Evolutionary conservation across 2,797 vertebrate genomes (phyloP).

Genomic region (Lepilemur ruficaudatus): DNA sequence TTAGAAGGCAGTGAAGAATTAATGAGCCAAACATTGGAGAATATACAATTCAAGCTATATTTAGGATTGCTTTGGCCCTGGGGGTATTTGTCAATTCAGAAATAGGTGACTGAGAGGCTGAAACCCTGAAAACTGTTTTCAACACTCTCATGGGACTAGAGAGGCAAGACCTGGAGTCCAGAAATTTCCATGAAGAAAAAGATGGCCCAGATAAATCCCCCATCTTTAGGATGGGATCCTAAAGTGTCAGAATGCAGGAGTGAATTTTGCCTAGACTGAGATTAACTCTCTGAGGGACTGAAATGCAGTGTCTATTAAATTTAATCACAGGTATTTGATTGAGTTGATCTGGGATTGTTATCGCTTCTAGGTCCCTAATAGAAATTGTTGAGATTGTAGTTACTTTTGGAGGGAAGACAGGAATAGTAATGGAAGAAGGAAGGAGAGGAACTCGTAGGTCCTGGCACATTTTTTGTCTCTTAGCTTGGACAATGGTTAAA

Average conservation of each 20-base stretch:
- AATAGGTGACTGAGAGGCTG: neutral
- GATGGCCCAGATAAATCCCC: neutral
- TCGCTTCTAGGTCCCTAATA: accelerated
- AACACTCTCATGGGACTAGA: neutral
- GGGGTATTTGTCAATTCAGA: neutral
- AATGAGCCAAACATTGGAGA: neutral
- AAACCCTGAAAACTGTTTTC: neutral
- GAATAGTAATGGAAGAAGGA: neutral
- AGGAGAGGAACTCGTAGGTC: accelerated
- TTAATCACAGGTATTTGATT: neutral
- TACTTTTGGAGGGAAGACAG: neutral
- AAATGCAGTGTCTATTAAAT: neutral
- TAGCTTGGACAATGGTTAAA: neutral
- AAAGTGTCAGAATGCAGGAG: neutral
- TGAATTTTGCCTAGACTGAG: neutral
- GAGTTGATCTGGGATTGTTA: neutral
- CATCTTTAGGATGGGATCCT: neutral
- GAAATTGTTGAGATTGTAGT: neutral
- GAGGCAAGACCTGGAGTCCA: neutral
- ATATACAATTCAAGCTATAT: neutral
- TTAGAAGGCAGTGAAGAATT: neutral
- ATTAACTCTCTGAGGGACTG: neutral
- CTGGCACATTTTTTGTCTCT: neutral
- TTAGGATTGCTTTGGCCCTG: neutral
- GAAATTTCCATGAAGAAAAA: neutral